Conservation (phyloP, 2,888 invertebrate species). For the Eustalomyia histrio region DNA sequence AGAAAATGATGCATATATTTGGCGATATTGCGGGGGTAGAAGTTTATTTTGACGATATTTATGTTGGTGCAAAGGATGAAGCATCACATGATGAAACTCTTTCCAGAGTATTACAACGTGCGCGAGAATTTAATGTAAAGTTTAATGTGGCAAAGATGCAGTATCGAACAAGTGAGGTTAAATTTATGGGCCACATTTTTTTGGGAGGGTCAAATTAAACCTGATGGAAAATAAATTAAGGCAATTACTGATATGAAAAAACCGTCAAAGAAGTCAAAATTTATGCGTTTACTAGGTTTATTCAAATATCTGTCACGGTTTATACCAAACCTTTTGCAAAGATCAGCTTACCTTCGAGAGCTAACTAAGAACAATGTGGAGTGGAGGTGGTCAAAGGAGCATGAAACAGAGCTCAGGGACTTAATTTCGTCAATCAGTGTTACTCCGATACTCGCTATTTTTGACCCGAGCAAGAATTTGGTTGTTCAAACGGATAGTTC, state of each 20-base stretch:
- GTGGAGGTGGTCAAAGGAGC: too few species aligned
- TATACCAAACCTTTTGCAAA: conserved; percentile 53
- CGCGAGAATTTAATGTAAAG: conserved; percentile 45
- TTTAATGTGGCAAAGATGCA: conserved; percentile 36
- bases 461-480: conserved; percentile 35
- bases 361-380: too few species aligned
- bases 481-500: conserved; percentile 67
- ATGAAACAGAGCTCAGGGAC: too few species aligned
- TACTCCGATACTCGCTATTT: too few species aligned
- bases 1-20: conserved; percentile 70
- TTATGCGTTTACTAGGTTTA: conserved; percentile 30
- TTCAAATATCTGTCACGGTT: conserved; percentile 40
- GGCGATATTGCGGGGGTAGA: conserved; percentile 72
- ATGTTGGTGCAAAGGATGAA: conserved; percentile 46
- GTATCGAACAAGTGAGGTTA: conserved; percentile 32
- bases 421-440: too few species aligned
- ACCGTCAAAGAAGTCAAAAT: conserved; percentile 13
- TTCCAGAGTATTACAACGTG: conserved; percentile 59
- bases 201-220: too few species aligned
- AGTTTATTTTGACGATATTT: conserved; percentile 68
- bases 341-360: conserved; percentile 39
- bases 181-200: conserved; percentile 43
- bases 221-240: too few species aligned
- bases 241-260: too few species aligned
- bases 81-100: conserved; percentile 64